These are phyloP conservation scores for Conopomorpha cramerella DNA, from an alignment of 1,140 invertebrate genomes.

Conservation along the genomic window DNA sequence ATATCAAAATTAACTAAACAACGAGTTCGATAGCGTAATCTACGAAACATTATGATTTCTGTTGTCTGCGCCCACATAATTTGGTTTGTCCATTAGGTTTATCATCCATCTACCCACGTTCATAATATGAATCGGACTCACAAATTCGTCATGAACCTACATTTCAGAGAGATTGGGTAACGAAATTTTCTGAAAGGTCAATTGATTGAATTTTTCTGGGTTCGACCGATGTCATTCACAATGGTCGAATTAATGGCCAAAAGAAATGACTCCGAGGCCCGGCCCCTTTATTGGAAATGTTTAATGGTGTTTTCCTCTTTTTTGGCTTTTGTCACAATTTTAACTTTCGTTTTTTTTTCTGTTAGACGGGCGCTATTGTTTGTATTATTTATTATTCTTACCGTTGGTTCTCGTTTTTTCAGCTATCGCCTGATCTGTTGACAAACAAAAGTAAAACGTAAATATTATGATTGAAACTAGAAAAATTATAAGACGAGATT, in stretches of 20 bases:
- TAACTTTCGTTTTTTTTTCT: constrained; percentile 19
- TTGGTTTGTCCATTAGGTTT: neutral
- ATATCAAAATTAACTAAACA: too few species aligned
- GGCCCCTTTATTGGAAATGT: constrained; percentile 31
- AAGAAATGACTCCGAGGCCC: constrained; percentile 35
- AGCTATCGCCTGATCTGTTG: constrained; percentile 3
- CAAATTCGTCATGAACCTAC: neutral
- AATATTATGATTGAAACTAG: too few species aligned
- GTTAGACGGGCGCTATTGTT: too few species aligned
- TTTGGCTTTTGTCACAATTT: constrained; percentile 11
- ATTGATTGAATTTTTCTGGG: constrained; percentile 39
- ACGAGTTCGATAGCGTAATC: too few species aligned
- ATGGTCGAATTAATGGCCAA: constrained; percentile 35
- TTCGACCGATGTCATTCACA: constrained; percentile 30
- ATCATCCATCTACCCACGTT: too few species aligned
- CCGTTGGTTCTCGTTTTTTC: constrained; percentile 1
- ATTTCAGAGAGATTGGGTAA: neutral
- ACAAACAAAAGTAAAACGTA: neutral
- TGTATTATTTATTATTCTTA: constrained; percentile 1
- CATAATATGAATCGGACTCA: too few species aligned
- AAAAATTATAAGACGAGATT: too few species aligned
- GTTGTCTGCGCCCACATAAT: neutral
- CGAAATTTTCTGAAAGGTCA: constrained; percentile 11
- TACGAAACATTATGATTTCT: neutral
- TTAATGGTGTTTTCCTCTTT: constrained; percentile 25